Evolutionary conservation across 2,113 vertebrate genomes (phyloP), one percentile per base, ranked within the genome.

Genomic region (Penelope pileata): DNA sequence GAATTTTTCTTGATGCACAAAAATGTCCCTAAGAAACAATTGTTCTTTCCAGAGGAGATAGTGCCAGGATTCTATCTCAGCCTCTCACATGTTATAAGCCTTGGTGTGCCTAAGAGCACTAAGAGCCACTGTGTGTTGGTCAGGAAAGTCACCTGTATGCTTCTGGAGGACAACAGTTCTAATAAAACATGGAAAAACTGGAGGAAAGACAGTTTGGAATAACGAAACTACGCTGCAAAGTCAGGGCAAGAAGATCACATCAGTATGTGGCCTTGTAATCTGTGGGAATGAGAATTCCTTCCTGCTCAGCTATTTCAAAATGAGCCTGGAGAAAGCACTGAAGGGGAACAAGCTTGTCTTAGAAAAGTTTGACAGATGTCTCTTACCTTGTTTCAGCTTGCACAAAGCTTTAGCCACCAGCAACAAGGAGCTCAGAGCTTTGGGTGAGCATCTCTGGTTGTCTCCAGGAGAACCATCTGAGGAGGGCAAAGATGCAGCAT

Each of bases 1-100:
- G 18, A 94, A 89, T 96, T 97, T 97, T 96, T 53, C 5, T 10
- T 76, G 69, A 94, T 96, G 78, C 68, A 81, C 43, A 96, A 90
- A 90, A 93, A 51, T 93, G 62, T 89, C 86, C 86, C 69, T 66
- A 59, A 93, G 86, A 93, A 95, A 93, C 73, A 86, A 69, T 30
- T 88, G 64, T 76, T 54, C 80, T 93, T 91, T 83, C 60, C 68
- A 81, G 53, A 70, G 72, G 77, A 94, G 76, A 88, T 45, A 91
- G 21, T n/a, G n/a, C n/a, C n/a, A n/a, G n/a, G n/a, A n/a, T n/a
- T n/a, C n/a, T n/a, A 45, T 48, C 45, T 89, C 8, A 7, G 10
- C n/a, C 45, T 94, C 72, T 66, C 45, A 42, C 13, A 26, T 84
- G 72, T 42, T 69, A 22, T 24, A 19, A 84, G 24, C 29, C 29